These are phyloP conservation scores for Meles meles DNA, from an alignment of 2,113 vertebrate species.

Conservation along the genomic window DNA sequence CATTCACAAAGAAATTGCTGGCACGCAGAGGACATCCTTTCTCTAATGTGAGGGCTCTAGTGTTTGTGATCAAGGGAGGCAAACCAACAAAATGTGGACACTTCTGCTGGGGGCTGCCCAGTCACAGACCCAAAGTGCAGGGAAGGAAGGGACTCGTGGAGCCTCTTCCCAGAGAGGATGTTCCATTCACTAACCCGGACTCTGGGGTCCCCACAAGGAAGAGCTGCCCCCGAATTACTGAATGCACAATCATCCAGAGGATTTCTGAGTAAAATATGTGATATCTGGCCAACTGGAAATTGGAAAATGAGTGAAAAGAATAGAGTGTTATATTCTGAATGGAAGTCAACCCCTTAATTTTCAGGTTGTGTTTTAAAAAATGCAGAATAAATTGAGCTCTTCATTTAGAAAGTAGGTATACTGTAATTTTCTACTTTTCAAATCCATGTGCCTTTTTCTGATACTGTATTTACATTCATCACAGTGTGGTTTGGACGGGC, in stretches of 20 bases:
- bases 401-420: not conserved
- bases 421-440: not conserved
- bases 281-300: not conserved
- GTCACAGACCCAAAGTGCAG: not conserved
- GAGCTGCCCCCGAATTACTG: not conserved
- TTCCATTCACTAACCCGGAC: accelerated
- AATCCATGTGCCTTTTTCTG: not conserved
- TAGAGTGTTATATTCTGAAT: not conserved
- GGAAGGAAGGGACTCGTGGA: no score
- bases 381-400: not conserved
- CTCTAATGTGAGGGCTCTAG: constrained; percentile 19
- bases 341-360: not conserved
- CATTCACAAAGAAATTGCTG: constrained; percentile 10
- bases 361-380: not conserved
- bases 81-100: not conserved
- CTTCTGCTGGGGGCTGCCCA: constrained; percentile 21
- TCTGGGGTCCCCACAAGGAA: no score
- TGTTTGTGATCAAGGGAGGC: not conserved
- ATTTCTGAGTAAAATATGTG: accelerated
- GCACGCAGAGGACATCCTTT: constrained; percentile 42
- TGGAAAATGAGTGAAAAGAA: not conserved
- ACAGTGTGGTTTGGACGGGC: accelerated
- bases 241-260: accelerated
- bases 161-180: not conserved
- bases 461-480: not conserved